Conservation (phyloP, 2,113 vertebrate genomes). For the Montifringilla adamsi region DNA sequence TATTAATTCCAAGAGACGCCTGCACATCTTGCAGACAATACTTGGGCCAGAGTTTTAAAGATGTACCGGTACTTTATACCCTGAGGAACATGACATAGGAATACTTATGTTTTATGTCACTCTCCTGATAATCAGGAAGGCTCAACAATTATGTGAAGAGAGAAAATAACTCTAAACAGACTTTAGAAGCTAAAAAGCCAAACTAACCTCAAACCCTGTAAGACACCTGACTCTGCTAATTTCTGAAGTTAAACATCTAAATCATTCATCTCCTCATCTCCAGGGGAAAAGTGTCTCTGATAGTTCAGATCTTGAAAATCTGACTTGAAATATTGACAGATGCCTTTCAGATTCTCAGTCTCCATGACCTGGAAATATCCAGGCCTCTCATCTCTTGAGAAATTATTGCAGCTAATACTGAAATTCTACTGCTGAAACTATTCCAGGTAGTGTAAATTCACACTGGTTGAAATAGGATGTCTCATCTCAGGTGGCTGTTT, state of each 20-base stretch:
- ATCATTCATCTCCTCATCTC: neutral
- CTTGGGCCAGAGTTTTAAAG: neutral
- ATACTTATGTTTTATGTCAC: neutral
- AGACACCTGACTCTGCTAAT: neutral
- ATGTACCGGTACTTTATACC: neutral
- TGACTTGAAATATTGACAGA: neutral
- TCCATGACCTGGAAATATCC: neutral
- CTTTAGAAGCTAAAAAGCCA: neutral
- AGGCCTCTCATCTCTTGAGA: neutral
- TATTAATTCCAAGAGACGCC: neutral
- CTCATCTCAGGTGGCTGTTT: neutral
- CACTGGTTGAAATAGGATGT: neutral
- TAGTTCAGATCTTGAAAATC: neutral
- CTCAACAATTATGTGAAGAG: neutral
- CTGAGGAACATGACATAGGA: neutral
- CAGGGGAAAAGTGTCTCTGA: neutral
- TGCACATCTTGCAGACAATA: neutral
- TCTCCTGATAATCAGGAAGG: neutral
- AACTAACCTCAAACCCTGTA: neutral
- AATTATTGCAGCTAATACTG: neutral
- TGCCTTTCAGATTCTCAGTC: neutral
- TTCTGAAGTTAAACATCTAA: neutral
- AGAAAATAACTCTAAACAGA: neutral
- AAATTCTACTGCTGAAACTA: neutral
- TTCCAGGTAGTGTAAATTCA: neutral